Conservation (phyloP, 2,888 invertebrate genomes). For the Polymixis flavicincta region DNA sequence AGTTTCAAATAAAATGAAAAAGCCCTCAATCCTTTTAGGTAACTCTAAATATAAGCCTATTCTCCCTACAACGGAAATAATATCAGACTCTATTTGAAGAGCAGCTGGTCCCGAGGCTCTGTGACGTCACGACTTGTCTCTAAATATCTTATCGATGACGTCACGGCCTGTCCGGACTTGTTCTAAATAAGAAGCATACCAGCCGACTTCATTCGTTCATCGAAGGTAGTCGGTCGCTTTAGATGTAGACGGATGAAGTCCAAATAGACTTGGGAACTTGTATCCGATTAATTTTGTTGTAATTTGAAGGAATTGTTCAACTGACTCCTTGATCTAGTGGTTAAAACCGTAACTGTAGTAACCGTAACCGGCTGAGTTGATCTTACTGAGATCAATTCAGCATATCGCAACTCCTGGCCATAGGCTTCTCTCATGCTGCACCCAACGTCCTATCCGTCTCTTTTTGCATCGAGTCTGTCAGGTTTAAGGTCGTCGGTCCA, state of each 20-base stretch:
- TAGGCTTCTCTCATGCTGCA: too few relatives aligned
- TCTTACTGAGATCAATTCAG: too few relatives aligned
- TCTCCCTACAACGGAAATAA: slow-evolving; percentile 3
- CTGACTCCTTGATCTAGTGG: background rate
- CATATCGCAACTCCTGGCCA: too few relatives aligned
- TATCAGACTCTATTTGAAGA: slow-evolving; percentile 14
- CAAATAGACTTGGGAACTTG: slow-evolving; percentile 26
- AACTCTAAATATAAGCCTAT: slow-evolving; percentile 18
- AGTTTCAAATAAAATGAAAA: background rate
- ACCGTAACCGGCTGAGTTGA: too few relatives aligned
- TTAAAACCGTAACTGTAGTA: background rate
- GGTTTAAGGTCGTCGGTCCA: too few relatives aligned
- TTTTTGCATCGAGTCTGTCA: too few relatives aligned
- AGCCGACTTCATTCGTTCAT: slow-evolving; percentile 12
- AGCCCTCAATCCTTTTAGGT: background rate
- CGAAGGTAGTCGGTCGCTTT: background rate
- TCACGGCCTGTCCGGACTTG: slow-evolving; percentile 13
- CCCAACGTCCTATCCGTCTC: too few relatives aligned
- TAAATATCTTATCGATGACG: slow-evolving; percentile 50
- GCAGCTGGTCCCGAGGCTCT: background rate
- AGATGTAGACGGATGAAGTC: slow-evolving; percentile 29
- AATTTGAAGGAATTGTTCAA: slow-evolving; percentile 1
- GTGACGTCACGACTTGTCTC: slow-evolving; percentile 31
- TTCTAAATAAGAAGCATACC: slow-evolving; percentile 49
- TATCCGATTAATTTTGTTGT: slow-evolving; percentile 23